Evolutionary conservation across 2,888 invertebrate genomes (phyloP).

Genomic region (Drosophila nr. perissopoda): DNA sequence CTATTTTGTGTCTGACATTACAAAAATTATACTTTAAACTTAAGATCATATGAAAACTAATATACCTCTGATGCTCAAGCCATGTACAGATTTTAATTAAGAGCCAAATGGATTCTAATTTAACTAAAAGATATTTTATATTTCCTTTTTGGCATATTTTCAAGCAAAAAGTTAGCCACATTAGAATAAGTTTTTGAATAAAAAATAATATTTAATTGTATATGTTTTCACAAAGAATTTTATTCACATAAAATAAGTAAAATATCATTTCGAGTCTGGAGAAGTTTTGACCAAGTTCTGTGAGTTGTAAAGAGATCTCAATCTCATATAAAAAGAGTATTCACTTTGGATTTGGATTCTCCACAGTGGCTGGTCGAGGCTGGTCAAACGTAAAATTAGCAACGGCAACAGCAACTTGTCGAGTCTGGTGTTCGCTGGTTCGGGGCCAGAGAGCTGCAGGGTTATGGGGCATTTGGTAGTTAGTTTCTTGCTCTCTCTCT

Average conservation of each 20-base stretch:
- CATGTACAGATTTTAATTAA: background rate
- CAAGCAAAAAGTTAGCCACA: background rate
- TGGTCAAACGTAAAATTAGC: conserved; percentile 26
- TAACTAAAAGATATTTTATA: background rate
- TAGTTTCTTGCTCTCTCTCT: conserved; percentile 27
- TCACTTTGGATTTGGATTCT: background rate
- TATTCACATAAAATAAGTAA: background rate
- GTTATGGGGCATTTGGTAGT: conserved; percentile 35
- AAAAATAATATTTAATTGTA: background rate
- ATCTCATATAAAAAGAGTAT: background rate
- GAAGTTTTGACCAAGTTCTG: background rate
- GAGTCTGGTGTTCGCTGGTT: conserved; percentile 4
- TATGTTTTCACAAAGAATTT: background rate
- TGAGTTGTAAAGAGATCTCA: background rate
- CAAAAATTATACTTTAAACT: background rate
- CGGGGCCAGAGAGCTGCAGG: conserved; percentile 5
- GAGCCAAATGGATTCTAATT: background rate
- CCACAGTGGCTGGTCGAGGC: conserved; percentile 1
- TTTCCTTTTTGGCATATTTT: background rate
- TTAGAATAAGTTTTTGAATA: background rate
- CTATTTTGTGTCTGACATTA: background rate
- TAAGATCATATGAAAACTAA: background rate
- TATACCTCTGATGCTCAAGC: background rate
- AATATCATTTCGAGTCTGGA: background rate
- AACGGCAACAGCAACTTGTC: conserved; percentile 32